Evolutionary conservation across 2,888 invertebrate species (phyloP).

Genomic region (Lottia gigantea): DNA sequence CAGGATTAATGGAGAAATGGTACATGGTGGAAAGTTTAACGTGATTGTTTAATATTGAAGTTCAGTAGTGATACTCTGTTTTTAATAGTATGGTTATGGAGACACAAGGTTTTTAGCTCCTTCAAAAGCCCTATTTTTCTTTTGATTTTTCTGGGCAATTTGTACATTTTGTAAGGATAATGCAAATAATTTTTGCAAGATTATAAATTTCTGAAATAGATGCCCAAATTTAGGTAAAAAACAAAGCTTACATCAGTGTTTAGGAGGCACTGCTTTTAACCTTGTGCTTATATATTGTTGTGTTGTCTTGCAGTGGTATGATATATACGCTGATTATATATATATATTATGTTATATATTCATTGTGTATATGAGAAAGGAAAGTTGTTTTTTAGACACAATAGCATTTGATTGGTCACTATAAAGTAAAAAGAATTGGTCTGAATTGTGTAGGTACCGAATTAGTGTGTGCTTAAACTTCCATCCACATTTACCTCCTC

Average conservation of each 20-base stretch:
- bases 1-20: conserved; percentile 12
- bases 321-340: background rate
- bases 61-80: conserved; percentile 33
- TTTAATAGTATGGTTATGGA: conserved; percentile 32
- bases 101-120: conserved; percentile 29
- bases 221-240: too few relatives aligned
- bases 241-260: too few relatives aligned
- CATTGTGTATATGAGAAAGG: background rate
- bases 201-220: background rate
- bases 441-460: too few relatives aligned
- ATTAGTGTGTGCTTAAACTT: too few relatives aligned
- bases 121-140: conserved; percentile 19
- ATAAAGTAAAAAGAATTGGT: background rate
- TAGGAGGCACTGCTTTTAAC: conserved; percentile 17
- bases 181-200: background rate
- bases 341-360: background rate
- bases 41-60: conserved; percentile 29
- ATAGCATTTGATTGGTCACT: conserved; percentile 5
- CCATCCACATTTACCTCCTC: too few relatives aligned
- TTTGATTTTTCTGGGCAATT: conserved; percentile 25
- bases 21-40: conserved; percentile 27
- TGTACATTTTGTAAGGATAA: conserved; percentile 26
- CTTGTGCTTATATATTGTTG: conserved; percentile 21
- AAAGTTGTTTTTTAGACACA: background rate
- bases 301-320: conserved; percentile 11